Base-by-base conservation (phyloP, 2,797 vertebrate genomes). In the Tokudaia tokunoshimensis region DNA sequence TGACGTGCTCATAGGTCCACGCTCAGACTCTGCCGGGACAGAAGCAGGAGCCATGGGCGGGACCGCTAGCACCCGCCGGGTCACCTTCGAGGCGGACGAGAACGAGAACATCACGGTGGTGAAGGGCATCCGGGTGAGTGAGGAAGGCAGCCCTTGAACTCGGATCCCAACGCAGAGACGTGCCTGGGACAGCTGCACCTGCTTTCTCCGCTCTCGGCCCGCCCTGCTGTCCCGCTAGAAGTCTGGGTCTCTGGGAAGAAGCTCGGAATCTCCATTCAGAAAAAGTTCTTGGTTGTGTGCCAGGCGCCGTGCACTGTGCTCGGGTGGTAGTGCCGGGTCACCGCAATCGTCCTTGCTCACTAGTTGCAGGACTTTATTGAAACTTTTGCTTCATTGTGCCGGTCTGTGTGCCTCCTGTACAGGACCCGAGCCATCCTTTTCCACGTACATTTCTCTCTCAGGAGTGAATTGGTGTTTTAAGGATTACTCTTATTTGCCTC, bases 41-140 rank as follows among this genome's bases (percentile, higher is more conserved):
- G 92, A 47, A 37, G 84, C 90, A n/a, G 83, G 79, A 92, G 97
- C 97, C 80, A 99, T 99, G 99, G 99, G 99, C 94, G 99, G 99
- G 97, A 98, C 41, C 98, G 98, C 97, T 98, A 99, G 99, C 97
- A 99, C 99, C 59, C 99, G 99, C 67, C 99, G 99, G 4, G 99
- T 99, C 98, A 99, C 99, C 87, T 99, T 99, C 97, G 99, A 99
- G 98, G 99, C 99, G 37, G 99, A 99, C 57, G 99, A 99, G 97
- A 99, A 99, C 91, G 99, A 99, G 82, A 99, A 99, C 94, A 98
- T 99, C 97, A 99, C 99, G 0, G 99, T 99, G 98, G 99, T 99
- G 99, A 99, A 99, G 99, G 99, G 99, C 99, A 99, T 99, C 97
- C 98, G 99, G 99, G 99, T 99, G 99, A 99, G 99, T 98, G 96